Evolutionary conservation across 2,797 vertebrate species (phyloP), one percentile per base, ranked within the genome.

Genomic region (Myotis myotis): DNA sequence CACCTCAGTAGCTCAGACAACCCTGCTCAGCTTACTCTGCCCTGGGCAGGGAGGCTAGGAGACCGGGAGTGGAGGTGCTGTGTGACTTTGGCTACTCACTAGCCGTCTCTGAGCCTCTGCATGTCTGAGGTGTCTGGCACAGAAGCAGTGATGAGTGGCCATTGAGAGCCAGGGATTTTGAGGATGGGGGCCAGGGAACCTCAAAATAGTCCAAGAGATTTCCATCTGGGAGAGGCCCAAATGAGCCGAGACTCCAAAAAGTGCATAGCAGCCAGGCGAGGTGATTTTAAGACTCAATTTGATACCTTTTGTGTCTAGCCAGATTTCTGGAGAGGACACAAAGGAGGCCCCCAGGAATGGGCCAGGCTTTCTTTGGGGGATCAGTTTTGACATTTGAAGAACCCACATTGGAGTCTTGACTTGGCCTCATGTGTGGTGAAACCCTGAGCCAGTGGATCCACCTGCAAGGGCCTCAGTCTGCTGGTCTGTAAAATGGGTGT

Each of bases 231-330:
- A 74, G 79, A 47, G n/a, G 23, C n/a, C 51, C 70, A 62, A 6
- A 53, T 47, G 49, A 72, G 7, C 53, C 2, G 28, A 71, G 13
- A 28, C 25, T 60, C 71, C 30, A 13, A 20, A 60, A 33, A 83
- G 11, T 10, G 1, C 49, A 9, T 5, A 6, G 49, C 8, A 22
- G 22, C 36, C 4, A 8, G 78, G 16, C 41, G 17, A 25, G 87
- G 53, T 7, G 47, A 49, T 64, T 75, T 76, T 19, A 6, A 81
- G 80, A 22, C 36, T 80, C 23, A 3, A 0, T 22, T 25, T 3
- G 53, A 44, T 3, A 2, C 3, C 1, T 1, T 6, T n/a, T 15
- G 30, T 4, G 7, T 55, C 12, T 4, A 16, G 25, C 66, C 38
- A 53, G 38, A 30, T 6, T 25, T 2, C 12, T 33, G 20, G 25